These are phyloP conservation scores for Hydriomena furcata DNA, from an alignment of 2,888 invertebrate species.

Conservation along the genomic window DNA sequence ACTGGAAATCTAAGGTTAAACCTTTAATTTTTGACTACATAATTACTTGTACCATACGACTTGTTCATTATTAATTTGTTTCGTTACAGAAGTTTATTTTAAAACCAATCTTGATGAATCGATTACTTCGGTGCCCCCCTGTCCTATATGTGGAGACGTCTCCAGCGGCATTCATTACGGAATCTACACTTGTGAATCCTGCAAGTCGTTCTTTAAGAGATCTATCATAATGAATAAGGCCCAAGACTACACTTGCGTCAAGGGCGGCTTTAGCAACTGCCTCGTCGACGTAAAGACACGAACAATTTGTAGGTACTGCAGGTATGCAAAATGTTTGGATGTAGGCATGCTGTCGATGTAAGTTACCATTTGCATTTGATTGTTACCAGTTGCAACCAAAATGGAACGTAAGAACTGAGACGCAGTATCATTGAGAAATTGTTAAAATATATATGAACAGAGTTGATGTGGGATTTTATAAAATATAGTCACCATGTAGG, in stretches of 20 bases:
- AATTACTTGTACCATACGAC: no score
- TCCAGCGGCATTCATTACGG: slow-evolving; percentile 56
- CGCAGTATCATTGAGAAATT: no score
- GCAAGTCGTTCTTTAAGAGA: slow-evolving; percentile 58
- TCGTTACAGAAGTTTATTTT: background rate
- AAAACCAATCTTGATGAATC: no score
- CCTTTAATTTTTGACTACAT: no score
- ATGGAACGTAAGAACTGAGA: no score
- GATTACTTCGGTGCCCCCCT: slow-evolving; percentile 19
- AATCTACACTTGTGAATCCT: slow-evolving; percentile 52
- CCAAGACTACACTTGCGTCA: slow-evolving; percentile 45
- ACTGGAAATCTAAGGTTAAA: no score
- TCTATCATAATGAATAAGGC: slow-evolving; percentile 48
- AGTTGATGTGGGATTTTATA: no score
- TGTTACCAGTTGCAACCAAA: no score
- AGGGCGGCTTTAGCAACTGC: slow-evolving; percentile 32
- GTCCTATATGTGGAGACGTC: slow-evolving; percentile 51
- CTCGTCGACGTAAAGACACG: slow-evolving; percentile 45
- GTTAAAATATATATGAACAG: no score
- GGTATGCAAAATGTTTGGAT: slow-evolving; percentile 48
- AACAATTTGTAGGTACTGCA: slow-evolving; percentile 53
- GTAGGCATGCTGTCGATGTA: slow-evolving; percentile 47
- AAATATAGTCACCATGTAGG: no score
- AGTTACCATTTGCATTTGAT: no score
- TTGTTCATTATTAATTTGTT: no score